Evolutionary conservation across 92 coral and sea anemone genomes (phyloP).

Genomic region (Porites divaricata): DNA sequence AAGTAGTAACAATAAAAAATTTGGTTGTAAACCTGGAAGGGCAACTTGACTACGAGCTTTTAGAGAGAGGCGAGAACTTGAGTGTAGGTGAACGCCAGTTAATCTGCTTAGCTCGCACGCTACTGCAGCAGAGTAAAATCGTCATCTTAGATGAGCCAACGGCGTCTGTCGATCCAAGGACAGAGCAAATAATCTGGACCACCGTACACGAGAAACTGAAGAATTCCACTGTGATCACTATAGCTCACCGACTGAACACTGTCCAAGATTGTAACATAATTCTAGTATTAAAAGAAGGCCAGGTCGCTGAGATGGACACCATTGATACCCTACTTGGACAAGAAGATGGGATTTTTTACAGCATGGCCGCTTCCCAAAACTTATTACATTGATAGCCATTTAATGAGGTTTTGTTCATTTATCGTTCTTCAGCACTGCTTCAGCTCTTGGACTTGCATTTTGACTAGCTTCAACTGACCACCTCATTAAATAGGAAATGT

Average conservation of each 20-base stretch:
- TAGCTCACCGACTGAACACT: conserved; percentile 42
- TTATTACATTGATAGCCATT: no score
- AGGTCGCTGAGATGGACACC: conserved; percentile 1
- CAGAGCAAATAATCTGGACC: conserved; percentile 34
- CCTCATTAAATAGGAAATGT: no score
- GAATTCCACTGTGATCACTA: conserved; percentile 34
- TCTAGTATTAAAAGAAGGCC: conserved; percentile 28
- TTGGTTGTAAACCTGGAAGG: conserved; percentile 22
- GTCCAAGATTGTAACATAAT: conserved; percentile 25
- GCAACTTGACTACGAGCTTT: conserved; percentile 18
- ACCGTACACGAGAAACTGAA: conserved; percentile 43
- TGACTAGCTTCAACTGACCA: no score
- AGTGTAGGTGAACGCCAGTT: no score
- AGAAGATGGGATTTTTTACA: not conserved
- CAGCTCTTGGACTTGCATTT: no score
- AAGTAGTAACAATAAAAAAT: not conserved
- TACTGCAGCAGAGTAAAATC: conserved; percentile 28
- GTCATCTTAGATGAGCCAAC: no score
- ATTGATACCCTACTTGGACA: not conserved
- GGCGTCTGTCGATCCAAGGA: conserved; percentile 14
- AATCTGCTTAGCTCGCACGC: conserved; percentile 22
- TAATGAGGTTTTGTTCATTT: no score
- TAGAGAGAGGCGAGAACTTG: conserved; percentile 24
- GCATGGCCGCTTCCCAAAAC: no score
- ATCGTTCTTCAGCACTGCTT: no score